Evolutionary conservation across 2,797 vertebrate genomes (phyloP), one percentile per base, ranked within the genome.

Genomic region (Girardinus metallicus): DNA sequence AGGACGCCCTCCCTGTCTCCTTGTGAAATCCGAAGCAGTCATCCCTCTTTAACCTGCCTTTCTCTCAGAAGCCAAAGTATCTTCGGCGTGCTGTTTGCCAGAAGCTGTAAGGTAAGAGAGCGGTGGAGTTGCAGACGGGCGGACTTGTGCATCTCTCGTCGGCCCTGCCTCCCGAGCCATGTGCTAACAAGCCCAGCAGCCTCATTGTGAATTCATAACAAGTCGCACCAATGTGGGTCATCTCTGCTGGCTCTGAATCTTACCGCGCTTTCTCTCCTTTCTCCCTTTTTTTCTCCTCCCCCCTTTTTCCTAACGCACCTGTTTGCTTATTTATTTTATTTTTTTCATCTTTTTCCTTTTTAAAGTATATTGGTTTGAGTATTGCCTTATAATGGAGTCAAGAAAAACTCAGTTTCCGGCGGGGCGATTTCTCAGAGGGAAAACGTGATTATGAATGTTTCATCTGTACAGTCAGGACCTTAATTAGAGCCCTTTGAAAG

Each of bases 81-180:
- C 88, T 94, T 93, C 91, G 84, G 87, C 88, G 84, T 80, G 86
- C 87, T 74, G 74, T 92, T 94, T 95, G 94, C 92, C 93, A 95
- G 91, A 80, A 93, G 92, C 93, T 83, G 93, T 92, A 94, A 95
- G 94, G 92, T 93, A 94, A 94, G 88, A 94, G 88, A 91, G 88
- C 92, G 93, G 94, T 93, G 92, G 91, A 95, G 94, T 91, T 91
- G 93, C 89, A 82, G 87, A 84, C 83, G 87, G 92, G 88, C 87
- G 75, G 73, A 86, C 87, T 83, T 83, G 81, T 83, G 90, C 90
- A 87, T 93, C 90, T 85, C 88, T 85, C 86, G 85, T 93, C 91
- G 90, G 79, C 80, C 82, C 84, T 75, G 71, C 81, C 87, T 90
- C 85, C 86, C 89, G 84, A 86, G 83, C 83, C 84, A 43, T 80